phyloP scores from a whole-genome alignment of 2,888 invertebrate species.

The Euplagia quadripunctaria region DNA sequence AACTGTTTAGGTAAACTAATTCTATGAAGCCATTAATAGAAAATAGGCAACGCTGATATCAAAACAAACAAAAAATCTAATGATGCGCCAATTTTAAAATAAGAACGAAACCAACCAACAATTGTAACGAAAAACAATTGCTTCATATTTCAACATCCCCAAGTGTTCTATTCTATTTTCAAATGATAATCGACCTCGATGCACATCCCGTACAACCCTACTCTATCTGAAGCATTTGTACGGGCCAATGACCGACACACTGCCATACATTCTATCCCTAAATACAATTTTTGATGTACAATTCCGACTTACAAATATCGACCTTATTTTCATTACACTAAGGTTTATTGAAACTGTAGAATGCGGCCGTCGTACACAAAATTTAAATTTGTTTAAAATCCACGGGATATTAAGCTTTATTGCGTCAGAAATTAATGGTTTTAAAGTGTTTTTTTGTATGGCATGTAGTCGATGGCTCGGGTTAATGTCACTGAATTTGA shows the following conservation, averaged over 20 bases:
- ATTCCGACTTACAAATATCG: conserved; percentile 31
- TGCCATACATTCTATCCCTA: conserved; percentile 76
- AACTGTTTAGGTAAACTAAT: no score
- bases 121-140: conserved; percentile 21
- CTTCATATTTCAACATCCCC: conserved; percentile 35
- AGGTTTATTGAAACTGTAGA: conserved; percentile 16
- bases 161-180: conserved; percentile 30
- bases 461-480: conserved; percentile 35
- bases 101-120: background rate
- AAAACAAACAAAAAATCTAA: background rate
- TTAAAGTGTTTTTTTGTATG: conserved; percentile 12
- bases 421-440: conserved; percentile 12
- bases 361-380: conserved; percentile 31
- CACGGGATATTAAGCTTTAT: conserved; percentile 43
- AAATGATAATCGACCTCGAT: conserved; percentile 51
- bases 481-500: conserved; percentile 53
- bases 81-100: background rate
- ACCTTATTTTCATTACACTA: conserved; percentile 31
- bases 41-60: no score
- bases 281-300: conserved; percentile 36
- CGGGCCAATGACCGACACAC: conserved; percentile 80
- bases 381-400: conserved; percentile 42
- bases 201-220: conserved; percentile 62
- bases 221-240: conserved; percentile 76
- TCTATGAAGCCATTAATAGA: no score